phyloP scores from a whole-genome alignment of 2,113 vertebrate genomes.

The Apus apus region DNA sequence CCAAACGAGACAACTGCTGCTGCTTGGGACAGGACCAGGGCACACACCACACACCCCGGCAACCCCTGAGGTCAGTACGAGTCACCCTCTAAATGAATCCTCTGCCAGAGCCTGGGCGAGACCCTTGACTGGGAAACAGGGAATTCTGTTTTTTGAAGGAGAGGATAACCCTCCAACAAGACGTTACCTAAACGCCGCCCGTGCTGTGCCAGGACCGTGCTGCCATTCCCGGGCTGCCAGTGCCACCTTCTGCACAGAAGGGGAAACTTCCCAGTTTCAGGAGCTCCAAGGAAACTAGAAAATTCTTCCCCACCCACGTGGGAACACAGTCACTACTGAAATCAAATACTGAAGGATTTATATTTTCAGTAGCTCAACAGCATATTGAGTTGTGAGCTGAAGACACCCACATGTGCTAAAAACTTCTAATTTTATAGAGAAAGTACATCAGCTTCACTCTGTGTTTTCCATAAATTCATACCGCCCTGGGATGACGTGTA shows the following conservation, averaged over 20 bases:
- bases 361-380: not conserved
- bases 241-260: conserved; percentile 33
- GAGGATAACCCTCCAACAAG: not conserved
- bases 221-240: not conserved
- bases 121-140: rapidly evolving
- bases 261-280: not conserved
- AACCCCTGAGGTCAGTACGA: not conserved
- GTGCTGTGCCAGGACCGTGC: rapidly evolving
- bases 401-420: conserved; percentile 1
- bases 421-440: not conserved
- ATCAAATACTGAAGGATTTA: not conserved
- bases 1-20: not conserved
- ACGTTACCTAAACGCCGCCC: rapidly evolving
- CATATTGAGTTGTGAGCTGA: not conserved
- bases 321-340: not conserved
- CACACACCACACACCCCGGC: rapidly evolving
- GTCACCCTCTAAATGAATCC: not conserved
- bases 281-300: not conserved
- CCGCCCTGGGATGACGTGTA: not conserved
- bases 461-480: not conserved
- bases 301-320: not conserved
- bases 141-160: rapidly evolving
- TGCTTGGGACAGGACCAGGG: not conserved
- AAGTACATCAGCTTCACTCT: not conserved
- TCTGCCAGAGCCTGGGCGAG: not conserved